A percentile compares a stretch with the other conserved stretches of the same genome.
Conservation (phyloP, 2,888 invertebrate species). For the Drosophila mimica region DNA sequence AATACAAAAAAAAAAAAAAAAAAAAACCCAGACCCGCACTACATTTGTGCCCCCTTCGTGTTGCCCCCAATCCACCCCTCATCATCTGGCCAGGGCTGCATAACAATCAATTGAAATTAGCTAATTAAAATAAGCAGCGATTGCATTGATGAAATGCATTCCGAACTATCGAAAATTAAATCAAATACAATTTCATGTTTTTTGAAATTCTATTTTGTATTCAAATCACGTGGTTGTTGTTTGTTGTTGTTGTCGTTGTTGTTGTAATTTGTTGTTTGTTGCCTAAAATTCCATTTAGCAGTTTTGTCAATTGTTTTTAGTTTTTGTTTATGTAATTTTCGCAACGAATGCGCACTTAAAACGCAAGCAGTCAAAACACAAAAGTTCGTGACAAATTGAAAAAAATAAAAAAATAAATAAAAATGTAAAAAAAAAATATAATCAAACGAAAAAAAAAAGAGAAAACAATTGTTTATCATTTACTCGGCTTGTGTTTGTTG, state of each 20-base stretch:
- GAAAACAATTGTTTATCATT: slow-evolving; percentile 77
- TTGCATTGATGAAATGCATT: slow-evolving; percentile 62
- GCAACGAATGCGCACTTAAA: slow-evolving; percentile 49
- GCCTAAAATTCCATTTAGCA: slow-evolving; percentile 33
- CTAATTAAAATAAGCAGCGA: slow-evolving; percentile 61
- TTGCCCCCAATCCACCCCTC: no score
- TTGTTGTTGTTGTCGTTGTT: slow-evolving; percentile 8
- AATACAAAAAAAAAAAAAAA: background rate
- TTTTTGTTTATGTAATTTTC: slow-evolving; percentile 52
- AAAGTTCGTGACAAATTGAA: slow-evolving; percentile 53
- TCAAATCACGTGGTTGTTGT: slow-evolving; percentile 27
- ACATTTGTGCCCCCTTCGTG: slow-evolving; percentile 5
- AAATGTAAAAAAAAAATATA: slow-evolving; percentile 6
- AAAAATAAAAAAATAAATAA: slow-evolving; percentile 15
- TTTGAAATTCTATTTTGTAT: slow-evolving; percentile 37
- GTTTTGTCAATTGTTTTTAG: slow-evolving; percentile 42
- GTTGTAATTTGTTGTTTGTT: slow-evolving; percentile 15
- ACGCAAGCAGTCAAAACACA: slow-evolving; percentile 38
- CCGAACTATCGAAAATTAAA: slow-evolving; percentile 48
- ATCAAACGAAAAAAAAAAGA: slow-evolving; percentile 41
- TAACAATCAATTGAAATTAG: slow-evolving; percentile 36
- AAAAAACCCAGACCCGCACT: slow-evolving; percentile 12
- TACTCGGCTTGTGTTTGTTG: slow-evolving; percentile 20
- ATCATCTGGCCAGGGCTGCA: rapidly evolving
- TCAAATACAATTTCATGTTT: slow-evolving; percentile 50